These are phyloP conservation scores for Cheilosia grossa DNA, from an alignment of 2,888 invertebrate species.

Conservation along the genomic window DNA sequence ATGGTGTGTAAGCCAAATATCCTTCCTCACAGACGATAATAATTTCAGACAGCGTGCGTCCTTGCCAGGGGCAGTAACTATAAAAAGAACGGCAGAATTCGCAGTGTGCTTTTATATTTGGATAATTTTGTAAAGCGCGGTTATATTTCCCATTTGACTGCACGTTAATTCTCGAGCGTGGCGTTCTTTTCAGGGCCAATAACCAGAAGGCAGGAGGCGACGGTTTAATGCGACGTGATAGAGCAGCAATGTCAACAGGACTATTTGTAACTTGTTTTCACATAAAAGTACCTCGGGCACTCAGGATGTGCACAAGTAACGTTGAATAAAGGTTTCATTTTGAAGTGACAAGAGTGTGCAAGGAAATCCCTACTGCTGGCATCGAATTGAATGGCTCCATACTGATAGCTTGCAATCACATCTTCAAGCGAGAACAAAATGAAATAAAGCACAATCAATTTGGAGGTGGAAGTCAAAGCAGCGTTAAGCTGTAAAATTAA, in stretches of 20 bases:
- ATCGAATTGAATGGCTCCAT: conserved; percentile 2
- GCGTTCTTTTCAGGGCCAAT: conserved; percentile 21
- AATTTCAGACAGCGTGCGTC: conserved; percentile 5
- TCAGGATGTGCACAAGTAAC: neutral
- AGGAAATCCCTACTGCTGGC: neutral
- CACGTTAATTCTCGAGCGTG: neutral
- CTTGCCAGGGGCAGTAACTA: conserved; percentile 14
- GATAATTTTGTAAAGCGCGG: conserved; percentile 8
- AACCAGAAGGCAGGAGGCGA: neutral
- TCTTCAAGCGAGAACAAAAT: conserved; percentile 26
- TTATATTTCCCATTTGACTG: conserved; percentile 20
- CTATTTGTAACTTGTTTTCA: conserved; percentile 8
- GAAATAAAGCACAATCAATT: conserved; percentile 47
- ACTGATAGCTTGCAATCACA: conserved; percentile 3
- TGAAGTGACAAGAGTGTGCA: neutral
- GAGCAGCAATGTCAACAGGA: conserved; percentile 39
- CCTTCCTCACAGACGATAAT: conserved; percentile 16
- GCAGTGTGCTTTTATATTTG: conserved; percentile 10
- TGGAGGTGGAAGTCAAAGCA: conserved; percentile 39
- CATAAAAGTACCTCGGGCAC: conserved; percentile 3
- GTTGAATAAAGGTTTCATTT: conserved; percentile 6
- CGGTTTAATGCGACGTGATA: conserved; percentile 6
- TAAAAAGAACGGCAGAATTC: conserved; percentile 17
- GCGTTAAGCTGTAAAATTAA: conserved; percentile 46
- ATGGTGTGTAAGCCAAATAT: conserved; percentile 6